Percentiles rank a stretch among this genome's conserved stretches.
phyloP scores from a whole-genome alignment of 2,888 invertebrate species.

The Rhingia rostrata region DNA sequence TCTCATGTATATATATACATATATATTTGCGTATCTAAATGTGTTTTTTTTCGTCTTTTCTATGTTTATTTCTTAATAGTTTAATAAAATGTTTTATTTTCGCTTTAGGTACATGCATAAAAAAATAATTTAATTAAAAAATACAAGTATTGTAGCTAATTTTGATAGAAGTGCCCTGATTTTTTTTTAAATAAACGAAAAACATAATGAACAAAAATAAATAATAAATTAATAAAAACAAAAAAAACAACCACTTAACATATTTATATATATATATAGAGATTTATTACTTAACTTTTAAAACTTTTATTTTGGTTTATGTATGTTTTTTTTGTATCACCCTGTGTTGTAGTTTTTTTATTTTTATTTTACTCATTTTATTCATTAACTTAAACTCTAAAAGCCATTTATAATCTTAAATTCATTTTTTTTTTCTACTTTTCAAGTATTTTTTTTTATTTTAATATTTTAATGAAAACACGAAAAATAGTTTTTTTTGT shows the following conservation, averaged over 20 bases:
- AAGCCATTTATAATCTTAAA: slow-evolving; percentile 73
- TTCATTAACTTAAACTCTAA: slow-evolving; percentile 63
- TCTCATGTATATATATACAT: too few relatives aligned
- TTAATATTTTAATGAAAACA: slow-evolving; percentile 71
- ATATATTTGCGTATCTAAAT: slow-evolving; percentile 61
- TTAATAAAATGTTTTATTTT: slow-evolving; percentile 40
- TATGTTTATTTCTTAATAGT: slow-evolving; percentile 64
- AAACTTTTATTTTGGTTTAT: slow-evolving; percentile 75
- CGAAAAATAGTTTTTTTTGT: slow-evolving; percentile 73
- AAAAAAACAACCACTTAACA: slow-evolving; percentile 64
- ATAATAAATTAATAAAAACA: slow-evolving; percentile 24
- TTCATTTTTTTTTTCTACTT: slow-evolving; percentile 69
- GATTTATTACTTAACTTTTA: slow-evolving; percentile 57
- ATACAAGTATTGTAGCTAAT: slow-evolving; percentile 49
- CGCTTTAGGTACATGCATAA: slow-evolving; percentile 71
- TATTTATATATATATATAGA: slow-evolving; percentile 40
- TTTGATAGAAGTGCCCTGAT: slow-evolving; percentile 68
- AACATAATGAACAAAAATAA: slow-evolving; percentile 43
- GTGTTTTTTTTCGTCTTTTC: slow-evolving; percentile 49
- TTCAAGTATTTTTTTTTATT: slow-evolving; percentile 64
- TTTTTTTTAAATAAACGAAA: slow-evolving; percentile 20
- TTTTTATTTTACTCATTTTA: slow-evolving; percentile 64
- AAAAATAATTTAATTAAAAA: slow-evolving; percentile 67
- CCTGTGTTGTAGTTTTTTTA: slow-evolving; percentile 81
- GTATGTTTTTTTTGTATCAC: slow-evolving; percentile 79